These are phyloP conservation scores for Thecocarcelia acutangulata DNA, from an alignment of 2,888 invertebrate species.

Conservation along the genomic window DNA sequence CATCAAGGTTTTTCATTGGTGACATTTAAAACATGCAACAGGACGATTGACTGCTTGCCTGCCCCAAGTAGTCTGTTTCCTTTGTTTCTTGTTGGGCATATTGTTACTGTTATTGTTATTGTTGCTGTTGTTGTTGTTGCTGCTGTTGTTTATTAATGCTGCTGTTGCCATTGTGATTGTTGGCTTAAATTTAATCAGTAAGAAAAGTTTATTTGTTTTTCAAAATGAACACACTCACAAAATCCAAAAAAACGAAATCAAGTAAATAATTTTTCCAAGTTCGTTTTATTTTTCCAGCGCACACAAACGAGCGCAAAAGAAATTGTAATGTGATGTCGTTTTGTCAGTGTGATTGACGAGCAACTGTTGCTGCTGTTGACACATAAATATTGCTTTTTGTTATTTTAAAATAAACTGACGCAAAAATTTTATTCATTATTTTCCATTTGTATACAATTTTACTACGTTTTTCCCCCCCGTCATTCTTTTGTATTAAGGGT, in stretches of 20 bases:
- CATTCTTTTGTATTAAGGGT: constrained; percentile 47
- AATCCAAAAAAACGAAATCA: constrained; percentile 16
- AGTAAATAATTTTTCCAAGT: constrained; percentile 50
- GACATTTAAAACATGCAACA: constrained; percentile 62
- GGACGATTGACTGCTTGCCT: constrained; percentile 39
- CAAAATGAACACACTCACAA: constrained; percentile 6
- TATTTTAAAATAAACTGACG: constrained; percentile 47
- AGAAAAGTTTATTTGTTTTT: constrained; percentile 49
- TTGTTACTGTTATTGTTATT: constrained; percentile 1
- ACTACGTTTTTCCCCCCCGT: neutral
- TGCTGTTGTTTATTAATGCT: neutral
- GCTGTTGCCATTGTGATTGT: constrained; percentile 15
- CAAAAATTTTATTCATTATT: constrained; percentile 61
- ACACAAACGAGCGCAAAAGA: constrained; percentile 33
- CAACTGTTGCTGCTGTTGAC: constrained; percentile 64
- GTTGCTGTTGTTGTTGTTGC: constrained; percentile 21
- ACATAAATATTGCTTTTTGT: constrained; percentile 67
- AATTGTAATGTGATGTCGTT: constrained; percentile 77
- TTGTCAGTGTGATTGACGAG: constrained; percentile 79
- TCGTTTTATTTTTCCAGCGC: constrained; percentile 40
- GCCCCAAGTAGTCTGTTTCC: constrained; percentile 37
- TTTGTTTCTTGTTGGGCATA: constrained; percentile 13
- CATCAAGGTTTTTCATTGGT: constrained; percentile 62
- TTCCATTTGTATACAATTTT: constrained; percentile 21
- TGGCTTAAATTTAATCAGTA: constrained; percentile 59